Evolutionary conservation across 2,888 invertebrate species (phyloP), one percentile per base, ranked within the genome.

Genomic region (Pelosia muscerda): DNA sequence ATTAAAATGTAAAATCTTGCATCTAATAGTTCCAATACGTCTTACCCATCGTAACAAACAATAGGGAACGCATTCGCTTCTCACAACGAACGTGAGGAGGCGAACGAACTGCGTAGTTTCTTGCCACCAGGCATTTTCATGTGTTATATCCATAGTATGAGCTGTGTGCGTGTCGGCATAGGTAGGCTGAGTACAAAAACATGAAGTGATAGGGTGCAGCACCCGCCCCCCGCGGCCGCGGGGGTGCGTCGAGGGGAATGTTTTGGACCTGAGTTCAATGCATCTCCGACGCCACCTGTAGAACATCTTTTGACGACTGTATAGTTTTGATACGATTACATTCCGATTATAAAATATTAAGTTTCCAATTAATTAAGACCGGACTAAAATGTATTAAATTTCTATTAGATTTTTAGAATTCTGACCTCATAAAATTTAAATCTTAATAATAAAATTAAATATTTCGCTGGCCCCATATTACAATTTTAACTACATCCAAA

Each of bases 261-360:
- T 89, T 91, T 88, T 83, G 84, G 84, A 83, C 80, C 77, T 65
- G 88, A 86, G 91, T 92, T 92, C 90, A 91, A 88, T 85, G 91
- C 86, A 88, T 90, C 84, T 75, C 38, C 76, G 69, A 81, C 82
- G 81, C 87, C 89, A 88, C 88, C 87, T 89, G 89, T 89, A 84
- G 85, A 77, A 78, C 63, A 56, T 68, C 22, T 54, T 53, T 67
- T 61, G 61, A 23, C 42, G 28, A 42, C 28, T 61, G 28, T 42
- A 25, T 54, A 60, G 19, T 59, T 57, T 70, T 34, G 31, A 28
- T 22, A 26, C 13, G n/a, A 57, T 64, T 28, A 19, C 34, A 28
- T 42, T 22, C 19, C 4, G 6, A 58, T 23, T n/a, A 22, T 42
- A 10, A 58, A 38, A 63, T 28, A 4, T 25, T 15, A 55, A 42